A percentile compares a stretch with the other conserved stretches of the same genome.
These are phyloP conservation scores for Lasioglossum leucozonium DNA, from an alignment of 2,888 invertebrate species.

Conservation along the genomic window DNA sequence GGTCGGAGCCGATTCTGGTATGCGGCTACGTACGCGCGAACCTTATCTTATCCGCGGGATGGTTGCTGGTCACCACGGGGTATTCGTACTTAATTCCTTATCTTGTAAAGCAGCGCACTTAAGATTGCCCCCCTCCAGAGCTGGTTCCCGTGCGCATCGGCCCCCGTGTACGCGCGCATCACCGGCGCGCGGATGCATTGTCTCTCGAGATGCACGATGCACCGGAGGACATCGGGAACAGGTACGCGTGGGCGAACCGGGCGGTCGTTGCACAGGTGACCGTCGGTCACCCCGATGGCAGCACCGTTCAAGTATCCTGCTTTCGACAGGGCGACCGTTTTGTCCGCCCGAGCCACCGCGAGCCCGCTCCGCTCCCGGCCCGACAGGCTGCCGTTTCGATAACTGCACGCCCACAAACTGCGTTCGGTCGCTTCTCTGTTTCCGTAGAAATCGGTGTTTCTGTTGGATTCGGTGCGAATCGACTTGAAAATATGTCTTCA, in stretches of 20 bases:
- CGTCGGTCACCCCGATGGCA: conserved; percentile 72
- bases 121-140: conserved; percentile 76
- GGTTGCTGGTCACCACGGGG: conserved; percentile 74
- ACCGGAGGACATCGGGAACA: conserved; percentile 60
- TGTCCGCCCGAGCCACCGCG: background rate
- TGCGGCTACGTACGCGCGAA: conserved; percentile 58
- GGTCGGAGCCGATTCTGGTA: conserved; percentile 54
- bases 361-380: background rate
- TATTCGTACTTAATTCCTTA: conserved; percentile 82
- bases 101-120: conserved; percentile 82
- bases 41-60: conserved; percentile 77
- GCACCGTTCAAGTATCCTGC: conserved; percentile 62
- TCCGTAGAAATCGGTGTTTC: background rate
- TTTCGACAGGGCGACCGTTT: conserved; percentile 38
- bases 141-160: conserved; percentile 13
- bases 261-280: conserved; percentile 73
- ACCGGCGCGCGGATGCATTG: conserved; percentile 68
- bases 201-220: conserved; percentile 46
- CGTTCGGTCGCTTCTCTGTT: background rate
- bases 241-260: conserved; percentile 77
- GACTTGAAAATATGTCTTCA: background rate
- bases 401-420: background rate
- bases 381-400: conserved; percentile 18
- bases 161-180: conserved; percentile 35
- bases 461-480: background rate